Evolutionary conservation across 2,113 vertebrate genomes (phyloP), one percentile per base, ranked within the genome.

Genomic region (Festucalex cinctus): DNA sequence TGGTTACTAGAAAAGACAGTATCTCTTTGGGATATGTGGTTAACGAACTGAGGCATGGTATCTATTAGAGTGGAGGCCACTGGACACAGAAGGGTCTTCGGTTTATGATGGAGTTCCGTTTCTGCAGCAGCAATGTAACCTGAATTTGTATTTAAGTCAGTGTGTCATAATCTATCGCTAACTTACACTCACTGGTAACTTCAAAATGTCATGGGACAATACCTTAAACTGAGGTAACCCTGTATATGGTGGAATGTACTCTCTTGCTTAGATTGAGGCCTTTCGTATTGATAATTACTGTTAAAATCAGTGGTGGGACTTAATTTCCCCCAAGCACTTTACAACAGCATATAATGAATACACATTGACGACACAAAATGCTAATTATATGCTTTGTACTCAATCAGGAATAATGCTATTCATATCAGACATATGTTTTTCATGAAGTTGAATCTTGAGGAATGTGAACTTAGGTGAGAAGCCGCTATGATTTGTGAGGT

Each of bases 391-490:
- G 72, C 63, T 81, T 82, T 82, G 68, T 77, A 87, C 81, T 84
- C 81, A 87, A 88, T 90, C 85, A 88, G 74, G 71, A 88, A 88
- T 88, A 86, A 88, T 83, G 85, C 71, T 83, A 88, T 86, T 88
- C 84, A 82, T 44, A 80, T 88, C 80, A 82, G 84, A 85, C 88
- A 90, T 86, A 77, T 90, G 88, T 90, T 90, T 88, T 84, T 86
- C 88, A 90, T 90, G 87, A 90, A 86, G 84, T 79, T 88, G 80
- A 88, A 86, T 88, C 77, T 90, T 86, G 83, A 88, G 87, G 88
- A 88, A 90, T 90, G 88, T 83, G 77, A 80, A 85, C 74, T 90
- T 90, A 84, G 78, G 83, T 88, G 83, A 88, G 85, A 85, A 88
- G 82, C 83, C 78, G 79, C 84, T 74, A 81, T 90, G 88, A 90